Conservation (phyloP, 2,113 vertebrate species). For the Oophaga pumilio region DNA sequence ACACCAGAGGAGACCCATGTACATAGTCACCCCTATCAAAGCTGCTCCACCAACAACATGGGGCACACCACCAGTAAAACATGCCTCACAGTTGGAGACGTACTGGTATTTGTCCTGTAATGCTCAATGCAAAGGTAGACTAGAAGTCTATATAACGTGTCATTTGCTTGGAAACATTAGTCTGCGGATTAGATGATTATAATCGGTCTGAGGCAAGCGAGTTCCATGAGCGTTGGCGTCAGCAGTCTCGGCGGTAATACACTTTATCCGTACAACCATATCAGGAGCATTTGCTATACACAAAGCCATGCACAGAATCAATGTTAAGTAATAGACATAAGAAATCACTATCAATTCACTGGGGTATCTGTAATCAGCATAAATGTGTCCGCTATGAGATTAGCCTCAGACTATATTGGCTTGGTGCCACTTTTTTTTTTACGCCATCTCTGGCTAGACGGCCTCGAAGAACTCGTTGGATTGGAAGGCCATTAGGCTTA, state of each 20-base stretch:
- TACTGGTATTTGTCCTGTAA: constrained; percentile 3
- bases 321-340: constrained; percentile 45
- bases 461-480: not conserved
- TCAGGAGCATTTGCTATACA: constrained; percentile 34
- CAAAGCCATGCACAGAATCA: constrained; percentile 32
- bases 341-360: constrained; percentile 33
- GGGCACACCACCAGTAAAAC: not conserved
- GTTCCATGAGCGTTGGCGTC: constrained; percentile 5
- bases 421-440: not conserved
- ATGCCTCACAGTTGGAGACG: not conserved
- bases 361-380: constrained; percentile 39
- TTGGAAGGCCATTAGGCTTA: constrained; percentile 25
- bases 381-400: constrained; percentile 32
- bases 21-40: not conserved
- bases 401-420: constrained; percentile 7
- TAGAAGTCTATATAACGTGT: not conserved
- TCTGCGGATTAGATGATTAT: not conserved
- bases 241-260: constrained; percentile 28
- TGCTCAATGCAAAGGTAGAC: not conserved
- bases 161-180: constrained; percentile 15
- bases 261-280: constrained; percentile 34
- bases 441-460: constrained; percentile 9
- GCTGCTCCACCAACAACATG: too few relatives aligned
- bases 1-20: not conserved
- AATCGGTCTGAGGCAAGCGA: constrained; percentile 11